Percentiles rank a stretch among this genome's conserved stretches.
Conservation (phyloP, 2,113 vertebrate genomes). For the Empidonax traillii region DNA sequence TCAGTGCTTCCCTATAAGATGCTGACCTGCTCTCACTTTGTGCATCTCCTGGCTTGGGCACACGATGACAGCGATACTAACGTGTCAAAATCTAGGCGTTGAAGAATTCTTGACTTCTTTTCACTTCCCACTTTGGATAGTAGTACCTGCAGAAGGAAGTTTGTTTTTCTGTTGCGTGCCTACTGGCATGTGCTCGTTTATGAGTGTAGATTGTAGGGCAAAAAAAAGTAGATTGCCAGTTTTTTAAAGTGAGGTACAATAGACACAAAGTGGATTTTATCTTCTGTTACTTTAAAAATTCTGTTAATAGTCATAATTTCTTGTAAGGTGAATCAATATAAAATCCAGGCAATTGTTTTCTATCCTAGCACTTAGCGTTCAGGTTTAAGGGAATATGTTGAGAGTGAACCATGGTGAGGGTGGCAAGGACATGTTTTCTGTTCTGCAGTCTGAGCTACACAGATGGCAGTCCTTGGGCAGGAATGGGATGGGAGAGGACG, state of each 20-base stretch:
- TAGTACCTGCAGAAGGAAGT: not conserved
- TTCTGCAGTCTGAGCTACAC: not conserved
- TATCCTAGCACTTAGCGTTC: rapidly evolving
- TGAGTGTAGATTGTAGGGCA: not conserved
- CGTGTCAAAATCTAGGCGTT: not conserved
- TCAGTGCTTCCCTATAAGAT: not conserved
- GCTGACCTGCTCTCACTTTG: not conserved
- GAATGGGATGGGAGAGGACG: not conserved
- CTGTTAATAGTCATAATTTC: not conserved
- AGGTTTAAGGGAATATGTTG: not conserved
- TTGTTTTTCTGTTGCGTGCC: not conserved
- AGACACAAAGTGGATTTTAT: not conserved
- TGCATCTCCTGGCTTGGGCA: not conserved
- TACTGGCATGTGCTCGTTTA: not conserved
- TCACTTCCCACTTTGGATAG: not conserved
- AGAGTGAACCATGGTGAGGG: not conserved
- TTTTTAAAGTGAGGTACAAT: not conserved
- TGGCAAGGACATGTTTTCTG: not conserved
- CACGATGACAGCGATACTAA: not conserved
- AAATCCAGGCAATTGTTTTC: not conserved
- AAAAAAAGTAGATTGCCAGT: not conserved
- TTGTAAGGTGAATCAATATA: not conserved
- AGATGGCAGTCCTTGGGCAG: constrained; percentile 12
- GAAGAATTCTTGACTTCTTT: not conserved
- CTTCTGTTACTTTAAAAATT: not conserved